Conservation (phyloP, 2,888 invertebrate species). For the Tridacna crocea region DNA sequence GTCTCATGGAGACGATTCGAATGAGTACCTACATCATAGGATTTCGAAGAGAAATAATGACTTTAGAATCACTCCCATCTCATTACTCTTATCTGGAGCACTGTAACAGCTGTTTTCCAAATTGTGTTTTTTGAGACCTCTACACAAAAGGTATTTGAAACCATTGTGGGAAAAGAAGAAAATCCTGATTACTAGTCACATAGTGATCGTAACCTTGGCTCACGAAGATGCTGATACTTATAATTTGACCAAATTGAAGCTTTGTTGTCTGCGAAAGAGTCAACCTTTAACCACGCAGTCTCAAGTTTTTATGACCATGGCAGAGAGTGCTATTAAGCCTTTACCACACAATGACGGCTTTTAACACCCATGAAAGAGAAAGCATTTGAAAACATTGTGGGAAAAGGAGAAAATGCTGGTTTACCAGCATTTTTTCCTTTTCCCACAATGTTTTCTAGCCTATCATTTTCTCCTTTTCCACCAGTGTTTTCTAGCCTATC, state of each 20-base stretch:
- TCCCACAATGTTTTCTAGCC: neutral
- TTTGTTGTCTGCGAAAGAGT: no score
- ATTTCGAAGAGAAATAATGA: no score
- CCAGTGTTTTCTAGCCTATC: neutral
- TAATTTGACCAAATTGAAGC: no score
- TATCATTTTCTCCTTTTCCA: neutral
- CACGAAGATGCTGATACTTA: no score
- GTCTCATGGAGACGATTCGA: no score
- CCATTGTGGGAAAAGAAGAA: neutral
- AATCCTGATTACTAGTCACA: neutral
- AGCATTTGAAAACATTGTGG: neutral
- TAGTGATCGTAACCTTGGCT: neutral
- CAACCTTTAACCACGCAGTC: no score
- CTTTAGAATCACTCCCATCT: no score
- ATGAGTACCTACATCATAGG: no score
- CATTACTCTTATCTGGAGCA: no score
- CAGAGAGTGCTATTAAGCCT: no score
- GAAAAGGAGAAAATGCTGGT: slow-evolving; percentile 4
- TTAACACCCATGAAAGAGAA: neutral
- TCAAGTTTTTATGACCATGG: no score
- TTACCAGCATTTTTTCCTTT: neutral
- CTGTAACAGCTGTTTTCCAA: no score
- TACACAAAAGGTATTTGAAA: neutral
- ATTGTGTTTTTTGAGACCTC: neutral
- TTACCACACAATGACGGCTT: neutral